Evolutionary conservation across 2,888 invertebrate genomes (phyloP), one percentile per base, ranked within the genome.

Genomic region (Conistra vaccinii): DNA sequence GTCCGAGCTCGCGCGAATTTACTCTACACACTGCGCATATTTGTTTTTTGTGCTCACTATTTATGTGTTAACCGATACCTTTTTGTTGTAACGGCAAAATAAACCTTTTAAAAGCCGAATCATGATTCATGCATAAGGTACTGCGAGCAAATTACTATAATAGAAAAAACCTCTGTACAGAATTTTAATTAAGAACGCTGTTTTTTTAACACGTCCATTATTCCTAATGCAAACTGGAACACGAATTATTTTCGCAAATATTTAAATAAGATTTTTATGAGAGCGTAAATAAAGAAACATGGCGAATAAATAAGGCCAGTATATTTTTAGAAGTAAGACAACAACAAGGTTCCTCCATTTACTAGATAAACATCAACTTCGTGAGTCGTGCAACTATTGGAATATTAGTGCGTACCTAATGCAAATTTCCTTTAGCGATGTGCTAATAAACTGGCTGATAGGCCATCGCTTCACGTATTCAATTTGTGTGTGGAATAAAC

Each of bases 401-500:
- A 89, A 90, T 87, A 87, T 89, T 89, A 89, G 88, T 89, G 87
- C 89, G 90, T 89, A 66, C n/a, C 32, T n/a, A 90, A 90, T 91
- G 90, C 89, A 86, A 91, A 91, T 90, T 89, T 90, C 88, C 89
- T 90, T 89, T 84, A 86, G 79, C 80, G 80, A 85, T 90, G 90
- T 89, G 90, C 90, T 89, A 92, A 91, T 90, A 76, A 89, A 87
- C 55, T 60, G 87, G 79, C 85, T 84, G 86, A 91, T 89, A 90
- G 88, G 89, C 88, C 87, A 91, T 87, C 87, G 85, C 86, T 78
- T 87, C 88, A 89, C 89, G 88, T 76, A 75, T 78, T 79, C 67
- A 77, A 80, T 79, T 72, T 69, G 67, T 81, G 66, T 80, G 32
- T 70, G 67, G 48, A 70, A 75, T 85, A 71, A 80, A 85, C 65